Base-by-base conservation (phyloP, 2,888 invertebrate genomes). In the Agriotes lineatus region DNA sequence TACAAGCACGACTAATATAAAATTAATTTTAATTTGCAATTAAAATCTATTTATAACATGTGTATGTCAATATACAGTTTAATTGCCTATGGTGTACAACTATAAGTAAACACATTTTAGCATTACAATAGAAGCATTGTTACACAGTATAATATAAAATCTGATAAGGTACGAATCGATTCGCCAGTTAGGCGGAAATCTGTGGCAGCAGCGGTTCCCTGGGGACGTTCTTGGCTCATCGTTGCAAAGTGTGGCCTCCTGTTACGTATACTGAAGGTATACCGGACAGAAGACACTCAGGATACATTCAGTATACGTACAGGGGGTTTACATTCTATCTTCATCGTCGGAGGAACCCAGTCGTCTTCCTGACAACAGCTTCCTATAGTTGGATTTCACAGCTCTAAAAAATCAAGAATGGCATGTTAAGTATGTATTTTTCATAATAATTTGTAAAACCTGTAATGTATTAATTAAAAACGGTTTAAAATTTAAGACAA, bases 261-360 rank as follows among this genome's bases (percentile, higher is more conserved):
- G 96, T 96, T 96, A 96, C 96, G 96, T 96, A 96, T 96, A 96
- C 96, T 95, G 95, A 96, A 96, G 96, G 96, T 96, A 96, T 96
- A 96, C 96, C 96, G 96, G 96, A 96, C 93, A 94, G 87, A 90
- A 91, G 88, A 93, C 95, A 95, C 96, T 96, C 96, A 96, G 96
- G 96, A 96, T 96, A 96, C 96, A 96, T 96, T 96, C 96, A 96
- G 96, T 96, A 96, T 96, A 96, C 96, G 96, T 96, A 93, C 94
- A 96, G 95, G 96, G 94, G 93, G 95, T 93, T 82, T 86, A 88
- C 88, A 88, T 87, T 85, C 83, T 79, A 74, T 77, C 82, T 75
- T 73, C 82, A 22, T 19, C 7, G 30, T 22, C 44, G 65, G 50
- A 50, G 59, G 45, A 18, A 12, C 22, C 22, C 3, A 22, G 12